Percentiles rank a stretch among this genome's conserved stretches.
These are phyloP conservation scores for Therioaphis trifolii DNA, from an alignment of 2,888 invertebrate genomes.

Conservation along the genomic window DNA sequence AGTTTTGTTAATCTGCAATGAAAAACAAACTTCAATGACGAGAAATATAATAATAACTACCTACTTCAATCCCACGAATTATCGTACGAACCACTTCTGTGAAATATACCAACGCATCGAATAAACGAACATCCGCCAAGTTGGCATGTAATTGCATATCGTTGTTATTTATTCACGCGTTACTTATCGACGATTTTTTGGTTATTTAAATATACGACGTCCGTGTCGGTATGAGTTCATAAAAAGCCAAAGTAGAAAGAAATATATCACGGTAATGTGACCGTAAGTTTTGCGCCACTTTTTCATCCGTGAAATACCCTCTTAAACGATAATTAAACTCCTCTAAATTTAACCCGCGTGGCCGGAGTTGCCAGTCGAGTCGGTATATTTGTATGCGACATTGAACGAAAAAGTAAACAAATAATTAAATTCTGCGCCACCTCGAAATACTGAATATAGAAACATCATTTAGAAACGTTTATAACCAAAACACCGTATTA, in stretches of 20 bases:
- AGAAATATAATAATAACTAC: too few species aligned
- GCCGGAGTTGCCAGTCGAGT: constrained; percentile 25
- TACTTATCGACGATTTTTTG: too few species aligned
- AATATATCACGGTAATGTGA: constrained; percentile 16
- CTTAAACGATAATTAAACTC: constrained; percentile 51
- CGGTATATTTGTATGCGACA: constrained; percentile 30
- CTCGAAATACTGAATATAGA: constrained; percentile 12
- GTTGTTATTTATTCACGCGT: too few species aligned
- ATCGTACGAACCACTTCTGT: too few species aligned
- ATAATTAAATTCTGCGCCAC: constrained; percentile 41
- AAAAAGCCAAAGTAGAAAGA: constrained; percentile 2
- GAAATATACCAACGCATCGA: too few species aligned
- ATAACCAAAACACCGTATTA: background rate
- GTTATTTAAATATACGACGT: background rate
- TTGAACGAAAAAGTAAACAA: constrained; percentile 32
- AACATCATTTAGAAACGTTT: constrained; percentile 13
- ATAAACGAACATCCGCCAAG: too few species aligned
- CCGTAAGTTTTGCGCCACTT: constrained; percentile 41
- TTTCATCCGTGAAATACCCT: constrained; percentile 54
- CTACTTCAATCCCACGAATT: too few species aligned
- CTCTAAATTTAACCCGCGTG: constrained; percentile 22
- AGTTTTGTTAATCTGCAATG: too few species aligned
- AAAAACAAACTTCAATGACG: too few species aligned
- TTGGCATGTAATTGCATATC: too few species aligned
- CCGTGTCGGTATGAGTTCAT: background rate